These are phyloP conservation scores for Cottus gobio DNA, from an alignment of 2,113 vertebrate genomes.

Conservation along the genomic window DNA sequence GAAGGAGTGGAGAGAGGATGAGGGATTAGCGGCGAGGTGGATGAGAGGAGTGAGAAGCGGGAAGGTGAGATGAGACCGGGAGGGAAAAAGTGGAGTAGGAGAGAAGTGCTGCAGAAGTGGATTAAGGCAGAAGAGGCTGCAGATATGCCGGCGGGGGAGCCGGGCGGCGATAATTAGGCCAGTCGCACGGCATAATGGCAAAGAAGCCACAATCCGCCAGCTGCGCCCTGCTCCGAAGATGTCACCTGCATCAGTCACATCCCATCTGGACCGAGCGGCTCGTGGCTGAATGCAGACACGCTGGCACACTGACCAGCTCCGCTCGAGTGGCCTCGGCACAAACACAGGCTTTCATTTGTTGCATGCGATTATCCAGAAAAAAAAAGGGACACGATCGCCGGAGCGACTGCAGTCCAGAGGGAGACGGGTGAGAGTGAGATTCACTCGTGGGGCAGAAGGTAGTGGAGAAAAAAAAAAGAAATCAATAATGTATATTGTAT, in stretches of 20 bases:
- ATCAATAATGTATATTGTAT: conserved; percentile 24
- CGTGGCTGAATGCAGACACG: conserved; percentile 19
- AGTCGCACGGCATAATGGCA: conserved; percentile 75
- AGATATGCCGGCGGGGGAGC: conserved; percentile 41
- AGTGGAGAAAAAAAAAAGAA: conserved; percentile 35
- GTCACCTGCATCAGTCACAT: conserved; percentile 72
- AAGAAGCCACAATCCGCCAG: conserved; percentile 73
- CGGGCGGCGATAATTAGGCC: conserved; percentile 78
- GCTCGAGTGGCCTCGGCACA: conserved; percentile 41
- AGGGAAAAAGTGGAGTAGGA: conserved; percentile 60
- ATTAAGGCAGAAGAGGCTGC: conserved; percentile 69
- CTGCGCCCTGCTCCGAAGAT: conserved; percentile 70
- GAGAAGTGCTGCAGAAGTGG: conserved; percentile 69
- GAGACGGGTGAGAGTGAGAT: conserved; percentile 6
- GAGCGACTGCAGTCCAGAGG: conserved; percentile 7
- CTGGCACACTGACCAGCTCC: conserved; percentile 54
- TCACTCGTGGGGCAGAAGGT: not conserved
- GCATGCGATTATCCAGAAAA: conserved; percentile 51
- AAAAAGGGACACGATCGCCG: conserved; percentile 42
- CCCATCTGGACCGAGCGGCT: conserved; percentile 65
- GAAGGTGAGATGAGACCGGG: conserved; percentile 65
- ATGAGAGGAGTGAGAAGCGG: conserved; percentile 64
- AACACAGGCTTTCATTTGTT: conserved; percentile 42
- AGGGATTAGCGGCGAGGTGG: conserved; percentile 62
- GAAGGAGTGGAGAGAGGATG: conserved; percentile 25